Evolutionary conservation across 30 jellyfish, hydroid and myxozoan species (phyloP).

Genomic region (Pseudorhiza aurosa): DNA sequence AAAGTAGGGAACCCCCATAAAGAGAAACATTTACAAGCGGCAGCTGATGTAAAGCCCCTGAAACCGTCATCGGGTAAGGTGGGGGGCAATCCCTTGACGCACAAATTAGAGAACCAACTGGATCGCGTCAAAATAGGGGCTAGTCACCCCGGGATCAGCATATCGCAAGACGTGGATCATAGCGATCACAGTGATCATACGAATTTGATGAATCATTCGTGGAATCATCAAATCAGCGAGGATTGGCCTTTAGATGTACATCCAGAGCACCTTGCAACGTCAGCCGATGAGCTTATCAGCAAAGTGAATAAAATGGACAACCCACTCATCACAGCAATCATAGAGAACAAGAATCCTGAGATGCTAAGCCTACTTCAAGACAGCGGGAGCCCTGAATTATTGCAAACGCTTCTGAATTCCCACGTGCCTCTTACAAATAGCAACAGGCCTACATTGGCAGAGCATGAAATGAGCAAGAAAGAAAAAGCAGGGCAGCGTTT

Average conservation of each 20-base stretch:
- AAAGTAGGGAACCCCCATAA: background rate
- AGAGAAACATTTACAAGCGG: background rate
- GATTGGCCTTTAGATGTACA: conserved; percentile 53
- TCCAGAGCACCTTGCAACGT: conserved; percentile 36
- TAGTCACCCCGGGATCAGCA: conserved; percentile 30
- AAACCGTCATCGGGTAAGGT: conserved; percentile 32
- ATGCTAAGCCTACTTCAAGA: conserved; percentile 37
- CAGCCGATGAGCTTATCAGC: conserved; percentile 42
- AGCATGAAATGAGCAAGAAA: background rate
- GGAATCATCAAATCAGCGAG: conserved; percentile 25
- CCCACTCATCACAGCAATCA: conserved; percentile 41
- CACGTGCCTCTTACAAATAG: background rate
- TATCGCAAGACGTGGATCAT: conserved; percentile 2
- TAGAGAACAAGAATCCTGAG: conserved; percentile 57
- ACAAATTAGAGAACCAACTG: conserved; percentile 16
- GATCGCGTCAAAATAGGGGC: conserved; percentile 13
- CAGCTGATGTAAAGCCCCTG: background rate
- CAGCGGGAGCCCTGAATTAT: conserved; percentile 63
- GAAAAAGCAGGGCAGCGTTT: conserved; percentile 34
- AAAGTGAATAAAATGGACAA: conserved; percentile 36
- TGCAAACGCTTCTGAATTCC: conserved; percentile 27
- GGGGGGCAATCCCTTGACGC: conserved; percentile 23
- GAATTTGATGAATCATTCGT: background rate
- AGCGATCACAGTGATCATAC: background rate
- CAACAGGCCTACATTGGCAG: background rate